Evolutionary conservation across 2,797 vertebrate species (phyloP).

Genomic region (Nyctalus aviator): DNA sequence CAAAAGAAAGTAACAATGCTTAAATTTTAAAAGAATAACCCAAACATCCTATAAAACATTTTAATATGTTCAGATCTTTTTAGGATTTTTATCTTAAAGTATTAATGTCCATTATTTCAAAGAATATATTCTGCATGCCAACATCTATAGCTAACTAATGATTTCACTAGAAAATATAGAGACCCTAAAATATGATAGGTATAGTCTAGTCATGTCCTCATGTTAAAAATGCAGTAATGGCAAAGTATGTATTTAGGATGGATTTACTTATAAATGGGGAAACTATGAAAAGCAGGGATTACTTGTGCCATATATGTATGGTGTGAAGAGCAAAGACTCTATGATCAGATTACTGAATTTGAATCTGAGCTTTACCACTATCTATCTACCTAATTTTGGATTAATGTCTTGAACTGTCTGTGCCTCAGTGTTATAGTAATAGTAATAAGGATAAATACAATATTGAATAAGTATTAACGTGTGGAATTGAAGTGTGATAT

Average conservation of each 20-base stretch:
- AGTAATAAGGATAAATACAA: too few relatives aligned
- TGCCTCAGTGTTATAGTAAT: not conserved
- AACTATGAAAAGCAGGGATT: not conserved
- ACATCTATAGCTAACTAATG: not conserved
- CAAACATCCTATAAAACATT: slow-evolving; percentile 46
- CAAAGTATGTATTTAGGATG: not conserved
- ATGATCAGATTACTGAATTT: not conserved
- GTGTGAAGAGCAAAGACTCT: not conserved
- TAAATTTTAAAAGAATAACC: slow-evolving; percentile 16
- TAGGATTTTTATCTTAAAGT: slow-evolving; percentile 29
- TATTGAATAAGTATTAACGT: too few relatives aligned
- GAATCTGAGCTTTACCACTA: not conserved
- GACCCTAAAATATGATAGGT: not conserved
- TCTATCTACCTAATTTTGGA: not conserved
- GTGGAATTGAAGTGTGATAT: too few relatives aligned
- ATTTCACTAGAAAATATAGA: slow-evolving; percentile 2
- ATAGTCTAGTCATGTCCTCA: not conserved
- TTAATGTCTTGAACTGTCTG: not conserved
- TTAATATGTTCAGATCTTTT: not conserved
- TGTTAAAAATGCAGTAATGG: not conserved
- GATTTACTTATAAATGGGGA: not conserved
- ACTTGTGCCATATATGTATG: not conserved
- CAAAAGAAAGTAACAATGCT: slow-evolving; percentile 56
- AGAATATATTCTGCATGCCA: not conserved
- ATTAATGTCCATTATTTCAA: not conserved